Evolutionary conservation across 2,113 vertebrate species (phyloP), one percentile per base, ranked within the genome.

Genomic region (Zosterops japonicus): DNA sequence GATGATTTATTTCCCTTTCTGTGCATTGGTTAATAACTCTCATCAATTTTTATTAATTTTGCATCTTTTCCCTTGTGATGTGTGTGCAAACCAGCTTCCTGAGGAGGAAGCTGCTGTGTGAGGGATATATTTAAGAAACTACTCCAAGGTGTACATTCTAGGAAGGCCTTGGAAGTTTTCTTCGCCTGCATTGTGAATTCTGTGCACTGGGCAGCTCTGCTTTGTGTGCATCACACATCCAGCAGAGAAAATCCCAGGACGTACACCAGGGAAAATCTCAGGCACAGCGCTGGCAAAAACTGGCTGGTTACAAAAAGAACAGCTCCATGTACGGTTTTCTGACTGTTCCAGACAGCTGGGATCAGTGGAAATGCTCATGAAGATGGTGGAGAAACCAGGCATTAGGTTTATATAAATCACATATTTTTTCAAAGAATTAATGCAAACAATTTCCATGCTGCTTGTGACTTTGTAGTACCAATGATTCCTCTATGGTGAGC

Each of bases 271-370:
- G 65, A 56, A 84, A 69, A 14, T 41, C 22, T 78, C n/a, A 56
- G 52, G 42, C 52, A n/a, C 0, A 0, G 31, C 0, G 0, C 4
- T 33, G 52, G 72, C 28, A 55, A 42, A 42, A 79, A 61, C 15
- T 4, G 52, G 8, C 60, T 47, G 39, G 20, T 39, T 60, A 46
- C 42, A 70, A 59, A 31, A 41, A 77, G 36, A 47, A 53, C 74
- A 64, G 8, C 41, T 57, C 47, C 16, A 8, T 6, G 10, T 8
- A 64, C 79, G 23, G 55, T 47, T 72, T 65, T 63, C 50, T 77
- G 52, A 35, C 52, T 53, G 39, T 10, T 63, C 42, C 36, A 56
- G 4, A 59, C 47, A 17, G 39, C 27, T 18, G 52, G 68, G 36
- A 89, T 59, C 31, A 17, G 6, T 9, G 42, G 24, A 80, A 50